phyloP scores from a whole-genome alignment of 2,797 vertebrate genomes.

The Gallirallus australis region DNA sequence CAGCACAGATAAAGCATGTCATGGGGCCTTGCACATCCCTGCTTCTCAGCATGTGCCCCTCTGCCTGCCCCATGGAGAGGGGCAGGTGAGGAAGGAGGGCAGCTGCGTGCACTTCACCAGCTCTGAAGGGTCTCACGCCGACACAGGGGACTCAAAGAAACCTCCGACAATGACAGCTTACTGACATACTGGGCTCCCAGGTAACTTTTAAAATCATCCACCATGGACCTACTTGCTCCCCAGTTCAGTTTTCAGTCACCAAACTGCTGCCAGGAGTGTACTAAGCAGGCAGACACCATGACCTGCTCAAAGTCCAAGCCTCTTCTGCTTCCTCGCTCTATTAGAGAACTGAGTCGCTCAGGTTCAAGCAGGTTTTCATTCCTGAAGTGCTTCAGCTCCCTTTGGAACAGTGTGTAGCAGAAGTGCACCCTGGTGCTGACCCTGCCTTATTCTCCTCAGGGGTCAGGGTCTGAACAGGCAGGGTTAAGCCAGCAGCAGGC shows the following conservation, averaged over 20 bases:
- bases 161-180: neutral
- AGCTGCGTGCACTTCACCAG: neutral
- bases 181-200: neutral
- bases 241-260: neutral
- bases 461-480: neutral
- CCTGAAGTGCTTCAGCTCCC: neutral
- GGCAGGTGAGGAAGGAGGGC: neutral
- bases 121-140: neutral
- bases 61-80: conserved; percentile 6
- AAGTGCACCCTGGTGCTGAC: neutral
- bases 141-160: neutral
- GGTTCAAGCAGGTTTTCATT: neutral
- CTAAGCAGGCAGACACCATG: neutral
- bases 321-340: neutral
- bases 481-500: neutral
- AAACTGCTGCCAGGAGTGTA: neutral
- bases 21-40: conserved; percentile 21
- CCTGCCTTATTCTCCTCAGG: neutral
- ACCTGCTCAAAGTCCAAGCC: neutral
- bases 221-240: neutral
- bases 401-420: neutral
- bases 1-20: neutral
- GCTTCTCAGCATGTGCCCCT: conserved; percentile 21
- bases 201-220: neutral
- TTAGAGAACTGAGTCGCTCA: neutral